Evolutionary conservation across 1,140 invertebrate genomes (phyloP).

Genomic region (Ctenoplectra terminalis): DNA sequence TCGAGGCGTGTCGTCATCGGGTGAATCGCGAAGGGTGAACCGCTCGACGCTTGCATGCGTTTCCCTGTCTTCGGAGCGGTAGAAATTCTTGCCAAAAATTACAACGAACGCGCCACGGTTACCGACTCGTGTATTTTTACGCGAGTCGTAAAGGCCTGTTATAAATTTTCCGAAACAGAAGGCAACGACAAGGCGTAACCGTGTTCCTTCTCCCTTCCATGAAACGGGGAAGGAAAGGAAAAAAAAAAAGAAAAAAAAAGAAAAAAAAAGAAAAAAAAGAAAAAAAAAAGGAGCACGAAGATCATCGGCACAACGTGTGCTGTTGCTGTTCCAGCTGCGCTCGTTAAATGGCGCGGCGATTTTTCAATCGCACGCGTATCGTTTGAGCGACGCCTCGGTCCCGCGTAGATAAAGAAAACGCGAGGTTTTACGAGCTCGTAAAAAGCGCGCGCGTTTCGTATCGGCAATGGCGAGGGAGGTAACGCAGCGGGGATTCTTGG

Average conservation of each 20-base stretch:
- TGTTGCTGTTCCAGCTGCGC: constrained; percentile 36
- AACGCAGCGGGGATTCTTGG: not conserved
- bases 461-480: not conserved
- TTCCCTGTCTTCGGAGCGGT: not conserved
- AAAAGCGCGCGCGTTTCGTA: constrained; percentile 52
- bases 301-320: constrained; percentile 21
- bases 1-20: not conserved
- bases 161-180: constrained; percentile 53
- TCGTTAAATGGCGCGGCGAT: constrained; percentile 60
- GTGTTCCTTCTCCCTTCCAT: not conserved
- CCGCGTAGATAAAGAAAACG: constrained; percentile 72
- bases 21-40: not conserved
- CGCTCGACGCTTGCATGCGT: not conserved
- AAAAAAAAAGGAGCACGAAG: constrained; percentile 1
- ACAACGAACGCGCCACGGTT: not conserved
- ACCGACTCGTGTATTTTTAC: constrained; percentile 15
- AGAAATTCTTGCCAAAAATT: constrained; percentile 4
- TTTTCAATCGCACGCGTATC: constrained; percentile 63
- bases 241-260: not conserved
- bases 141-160: constrained; percentile 37
- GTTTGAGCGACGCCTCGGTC: constrained; percentile 48
- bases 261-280: not conserved
- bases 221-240: not conserved
- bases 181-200: constrained; percentile 32
- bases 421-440: constrained; percentile 72